Conservation (phyloP, 2,113 vertebrate genomes). For the Panthera leo region DNA sequence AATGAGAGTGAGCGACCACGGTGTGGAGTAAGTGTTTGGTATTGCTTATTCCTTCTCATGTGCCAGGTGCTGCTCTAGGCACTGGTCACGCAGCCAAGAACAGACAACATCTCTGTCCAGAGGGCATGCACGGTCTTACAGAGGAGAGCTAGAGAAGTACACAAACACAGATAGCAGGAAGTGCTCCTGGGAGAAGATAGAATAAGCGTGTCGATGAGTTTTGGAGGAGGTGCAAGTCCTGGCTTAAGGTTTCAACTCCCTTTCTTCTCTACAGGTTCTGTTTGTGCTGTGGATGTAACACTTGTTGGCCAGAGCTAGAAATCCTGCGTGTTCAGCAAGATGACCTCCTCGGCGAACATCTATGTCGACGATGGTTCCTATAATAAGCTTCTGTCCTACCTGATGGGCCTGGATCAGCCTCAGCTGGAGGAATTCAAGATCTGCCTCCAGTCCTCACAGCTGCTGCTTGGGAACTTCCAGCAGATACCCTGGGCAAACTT, state of each 20-base stretch:
- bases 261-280: neutral
- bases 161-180: neutral
- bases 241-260: neutral
- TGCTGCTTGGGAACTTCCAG: neutral
- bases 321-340: neutral
- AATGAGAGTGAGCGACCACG: accelerated
- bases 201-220: accelerated
- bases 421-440: constrained; percentile 39
- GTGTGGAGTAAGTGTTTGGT: neutral
- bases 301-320: neutral
- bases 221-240: no score
- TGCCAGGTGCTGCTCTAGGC: neutral
- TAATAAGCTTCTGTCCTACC: neutral
- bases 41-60: accelerated
- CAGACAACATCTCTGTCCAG: no score
- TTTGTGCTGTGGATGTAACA: accelerated
- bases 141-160: accelerated
- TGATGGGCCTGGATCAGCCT: neutral
- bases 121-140: accelerated
- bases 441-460: neutral
- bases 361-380: accelerated
- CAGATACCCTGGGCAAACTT: neutral
- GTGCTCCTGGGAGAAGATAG: neutral
- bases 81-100: neutral
- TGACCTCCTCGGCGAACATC: accelerated